Evolutionary conservation across 2,888 invertebrate species (phyloP).

Genomic region (Tillus elongatus): DNA sequence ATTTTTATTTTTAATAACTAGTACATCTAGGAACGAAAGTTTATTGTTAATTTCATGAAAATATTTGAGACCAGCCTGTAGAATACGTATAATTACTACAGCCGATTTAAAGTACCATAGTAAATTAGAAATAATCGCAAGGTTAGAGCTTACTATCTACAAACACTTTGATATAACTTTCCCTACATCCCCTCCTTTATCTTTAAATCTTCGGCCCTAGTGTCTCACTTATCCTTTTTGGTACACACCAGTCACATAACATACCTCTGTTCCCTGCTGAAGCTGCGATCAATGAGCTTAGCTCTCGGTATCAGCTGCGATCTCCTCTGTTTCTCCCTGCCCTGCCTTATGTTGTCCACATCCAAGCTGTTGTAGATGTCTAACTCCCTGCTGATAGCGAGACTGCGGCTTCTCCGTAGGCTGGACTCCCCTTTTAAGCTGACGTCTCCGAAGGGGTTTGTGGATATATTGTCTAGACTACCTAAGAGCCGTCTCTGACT

Average conservation of each 20-base stretch:
- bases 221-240: too few relatives aligned
- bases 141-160: too few relatives aligned
- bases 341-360: conserved; percentile 32
- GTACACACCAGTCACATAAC: conserved; percentile 11
- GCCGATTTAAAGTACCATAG: too few relatives aligned
- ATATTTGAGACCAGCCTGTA: too few relatives aligned
- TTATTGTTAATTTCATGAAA: too few relatives aligned
- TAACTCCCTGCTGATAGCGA: conserved; percentile 60
- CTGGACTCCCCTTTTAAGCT: conserved; percentile 20
- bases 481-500: conserved; percentile 15
- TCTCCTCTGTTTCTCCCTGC: conserved; percentile 35
- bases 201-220: too few relatives aligned
- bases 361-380: conserved; percentile 64
- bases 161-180: too few relatives aligned
- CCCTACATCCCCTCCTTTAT: too few relatives aligned
- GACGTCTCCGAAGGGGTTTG: conserved; percentile 29
- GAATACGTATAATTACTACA: too few relatives aligned
- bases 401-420: conserved; percentile 28
- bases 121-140: too few relatives aligned
- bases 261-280: conserved; percentile 51
- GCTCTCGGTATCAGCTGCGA: conserved; percentile 74
- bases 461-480: conserved; percentile 39
- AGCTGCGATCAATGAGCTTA: conserved; percentile 66
- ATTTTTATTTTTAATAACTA: too few relatives aligned
- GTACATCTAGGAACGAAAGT: too few relatives aligned